phyloP scores from a whole-genome alignment of 1,140 invertebrate species.

The Whitmania pigra region DNA sequence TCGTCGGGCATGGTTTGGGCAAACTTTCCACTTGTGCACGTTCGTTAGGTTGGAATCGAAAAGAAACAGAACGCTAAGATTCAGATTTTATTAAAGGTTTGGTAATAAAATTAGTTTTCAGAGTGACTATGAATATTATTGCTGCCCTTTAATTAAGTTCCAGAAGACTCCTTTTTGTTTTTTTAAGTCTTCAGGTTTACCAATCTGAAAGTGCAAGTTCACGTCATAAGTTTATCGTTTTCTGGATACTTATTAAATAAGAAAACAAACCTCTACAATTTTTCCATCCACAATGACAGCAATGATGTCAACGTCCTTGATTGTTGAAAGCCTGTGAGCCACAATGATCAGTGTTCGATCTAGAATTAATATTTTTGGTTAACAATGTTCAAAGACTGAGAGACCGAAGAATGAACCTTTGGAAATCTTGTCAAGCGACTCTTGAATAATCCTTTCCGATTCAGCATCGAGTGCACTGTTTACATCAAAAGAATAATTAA shows the following conservation, averaged over 20 bases:
- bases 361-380: constrained; percentile 25
- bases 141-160: constrained; percentile 55
- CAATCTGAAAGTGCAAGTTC: constrained; percentile 46
- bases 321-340: constrained; percentile 73
- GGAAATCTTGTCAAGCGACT: constrained; percentile 41
- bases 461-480: constrained; percentile 72
- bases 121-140: constrained; percentile 25
- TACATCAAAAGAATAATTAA: constrained; percentile 26
- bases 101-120: not conserved
- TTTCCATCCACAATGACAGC: constrained; percentile 67
- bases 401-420: constrained; percentile 36
- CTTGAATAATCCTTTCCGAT: constrained; percentile 59
- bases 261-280: constrained; percentile 36
- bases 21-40: too few relatives aligned
- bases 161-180: constrained; percentile 55
- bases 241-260: too few relatives aligned
- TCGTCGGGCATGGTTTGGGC: too few relatives aligned
- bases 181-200: constrained; percentile 50
- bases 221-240: not conserved
- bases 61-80: too few relatives aligned
- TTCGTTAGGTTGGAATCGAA: too few relatives aligned
- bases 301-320: constrained; percentile 72
- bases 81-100: not conserved
- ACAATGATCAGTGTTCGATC: constrained; percentile 75
- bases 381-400: not conserved